phyloP scores from a whole-genome alignment of 2,797 vertebrate species.

The Eulemur coronatus region DNA sequence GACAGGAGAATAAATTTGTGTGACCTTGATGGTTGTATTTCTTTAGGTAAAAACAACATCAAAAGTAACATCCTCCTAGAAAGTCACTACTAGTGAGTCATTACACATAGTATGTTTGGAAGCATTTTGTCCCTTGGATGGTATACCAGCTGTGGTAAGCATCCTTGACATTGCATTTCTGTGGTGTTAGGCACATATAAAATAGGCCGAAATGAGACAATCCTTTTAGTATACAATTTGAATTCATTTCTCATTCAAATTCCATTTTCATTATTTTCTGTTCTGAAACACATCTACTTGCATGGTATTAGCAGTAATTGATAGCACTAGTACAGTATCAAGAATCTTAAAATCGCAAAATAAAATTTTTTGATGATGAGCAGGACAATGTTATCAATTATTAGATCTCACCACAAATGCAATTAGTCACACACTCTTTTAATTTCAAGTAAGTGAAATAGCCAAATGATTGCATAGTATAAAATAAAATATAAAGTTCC shows the following conservation, averaged over 20 bases:
- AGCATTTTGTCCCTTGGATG: background rate
- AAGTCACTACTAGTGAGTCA: background rate
- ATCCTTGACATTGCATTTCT: background rate
- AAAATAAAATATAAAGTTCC: conserved; percentile 41
- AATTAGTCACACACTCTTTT: background rate
- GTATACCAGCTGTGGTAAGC: background rate
- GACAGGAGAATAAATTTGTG: background rate
- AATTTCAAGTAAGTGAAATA: background rate
- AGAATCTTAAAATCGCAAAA: background rate
- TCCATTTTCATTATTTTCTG: conserved; percentile 18
- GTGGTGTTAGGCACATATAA: background rate
- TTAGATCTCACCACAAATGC: background rate
- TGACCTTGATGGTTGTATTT: background rate
- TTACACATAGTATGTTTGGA: background rate
- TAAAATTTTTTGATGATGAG: background rate
- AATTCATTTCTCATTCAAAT: background rate
- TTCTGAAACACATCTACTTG: background rate
- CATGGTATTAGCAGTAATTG: background rate
- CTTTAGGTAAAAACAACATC: background rate
- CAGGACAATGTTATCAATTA: background rate
- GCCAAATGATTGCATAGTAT: background rate
- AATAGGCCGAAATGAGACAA: background rate
- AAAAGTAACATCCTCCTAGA: background rate
- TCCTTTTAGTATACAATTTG: background rate
- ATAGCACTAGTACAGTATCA: background rate